phyloP scores from a whole-genome alignment of 2,113 vertebrate genomes.

The Solenodon paradoxus region DNA sequence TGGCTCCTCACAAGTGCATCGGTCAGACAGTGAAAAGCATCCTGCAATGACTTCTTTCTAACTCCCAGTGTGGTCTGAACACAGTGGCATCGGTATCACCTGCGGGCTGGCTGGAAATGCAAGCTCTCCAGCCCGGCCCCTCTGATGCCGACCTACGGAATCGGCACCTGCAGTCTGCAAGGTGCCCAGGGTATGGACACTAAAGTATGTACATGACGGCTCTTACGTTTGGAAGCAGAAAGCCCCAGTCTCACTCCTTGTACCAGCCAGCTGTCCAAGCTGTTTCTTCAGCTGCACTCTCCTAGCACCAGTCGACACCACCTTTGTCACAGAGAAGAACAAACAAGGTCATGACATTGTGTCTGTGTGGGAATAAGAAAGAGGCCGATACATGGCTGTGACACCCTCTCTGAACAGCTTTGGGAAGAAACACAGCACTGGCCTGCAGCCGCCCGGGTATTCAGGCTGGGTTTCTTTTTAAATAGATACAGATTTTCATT shows the following conservation, averaged over 20 bases:
- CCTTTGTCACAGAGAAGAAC: background rate
- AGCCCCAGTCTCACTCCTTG: background rate
- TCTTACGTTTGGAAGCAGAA: background rate
- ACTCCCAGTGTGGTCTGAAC: background rate
- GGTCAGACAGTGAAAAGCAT: background rate
- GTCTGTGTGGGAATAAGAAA: rapidly evolving
- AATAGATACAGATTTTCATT: background rate
- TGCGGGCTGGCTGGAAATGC: background rate
- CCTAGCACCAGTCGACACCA: too few relatives aligned
- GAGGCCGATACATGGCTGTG: background rate
- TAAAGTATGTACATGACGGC: background rate
- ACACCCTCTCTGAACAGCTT: background rate
- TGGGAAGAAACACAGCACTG: background rate
- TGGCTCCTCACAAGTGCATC: too few relatives aligned
- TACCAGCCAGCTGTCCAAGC: background rate
- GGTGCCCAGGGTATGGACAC: rapidly evolving
- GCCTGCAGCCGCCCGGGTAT: too few relatives aligned
- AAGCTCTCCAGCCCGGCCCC: background rate
- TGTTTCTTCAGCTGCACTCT: background rate
- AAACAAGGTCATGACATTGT: background rate
- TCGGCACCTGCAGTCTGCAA: background rate
- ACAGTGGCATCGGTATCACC: rapidly evolving
- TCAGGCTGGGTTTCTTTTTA: background rate
- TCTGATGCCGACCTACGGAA: too few relatives aligned
- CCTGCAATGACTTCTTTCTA: background rate